These are phyloP conservation scores for Microchirus variegatus DNA, from an alignment of 2,797 vertebrate genomes.

Conservation along the genomic window DNA sequence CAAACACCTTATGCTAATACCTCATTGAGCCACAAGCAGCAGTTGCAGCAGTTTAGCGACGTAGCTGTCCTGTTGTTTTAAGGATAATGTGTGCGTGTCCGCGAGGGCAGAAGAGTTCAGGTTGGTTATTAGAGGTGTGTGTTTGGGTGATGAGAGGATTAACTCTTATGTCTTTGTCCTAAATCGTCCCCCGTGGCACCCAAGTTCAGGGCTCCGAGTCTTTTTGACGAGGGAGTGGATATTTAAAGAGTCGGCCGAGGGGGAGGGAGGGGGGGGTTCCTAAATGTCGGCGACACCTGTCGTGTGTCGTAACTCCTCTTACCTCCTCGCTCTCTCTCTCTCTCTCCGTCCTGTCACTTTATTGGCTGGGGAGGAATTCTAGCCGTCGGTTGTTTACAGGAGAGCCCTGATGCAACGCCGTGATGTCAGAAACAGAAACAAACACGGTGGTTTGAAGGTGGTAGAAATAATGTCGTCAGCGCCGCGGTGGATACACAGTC, in stretches of 20 bases:
- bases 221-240: conserved; percentile 22
- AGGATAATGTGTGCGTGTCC: background rate
- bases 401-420: no score
- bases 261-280: background rate
- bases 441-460: background rate
- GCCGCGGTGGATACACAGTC: no score
- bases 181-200: conserved; percentile 29
- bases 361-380: conserved; percentile 16
- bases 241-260: conserved; percentile 40
- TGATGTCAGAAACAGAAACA: background rate
- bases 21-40: no score
- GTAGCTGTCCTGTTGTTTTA: background rate
- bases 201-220: conserved; percentile 45
- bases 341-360: conserved; percentile 34
- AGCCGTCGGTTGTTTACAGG: conserved; percentile 25
- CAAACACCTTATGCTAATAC: no score
- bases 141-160: background rate
- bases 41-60: no score
- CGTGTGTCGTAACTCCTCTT: conserved; percentile 40
- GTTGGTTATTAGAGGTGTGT: conserved; percentile 10
- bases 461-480: background rate
- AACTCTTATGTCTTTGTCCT: conserved; percentile 48
- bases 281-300: conserved; percentile 60
- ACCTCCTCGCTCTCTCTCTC: no score
- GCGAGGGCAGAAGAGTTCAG: conserved; percentile 20